Evolutionary conservation across 2,888 invertebrate species (phyloP), one percentile per base, ranked within the genome.

Genomic region (Therioaphis trifolii): DNA sequence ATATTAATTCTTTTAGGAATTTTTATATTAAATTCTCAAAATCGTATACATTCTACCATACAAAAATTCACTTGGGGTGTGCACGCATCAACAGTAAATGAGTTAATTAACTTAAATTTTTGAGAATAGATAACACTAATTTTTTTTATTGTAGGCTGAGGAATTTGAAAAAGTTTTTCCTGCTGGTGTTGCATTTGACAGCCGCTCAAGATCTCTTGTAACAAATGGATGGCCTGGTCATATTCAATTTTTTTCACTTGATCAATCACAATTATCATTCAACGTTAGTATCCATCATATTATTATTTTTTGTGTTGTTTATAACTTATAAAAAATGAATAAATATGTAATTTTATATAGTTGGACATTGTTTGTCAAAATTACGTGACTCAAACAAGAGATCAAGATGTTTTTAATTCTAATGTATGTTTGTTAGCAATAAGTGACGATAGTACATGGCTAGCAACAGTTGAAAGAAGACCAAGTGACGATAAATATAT

Each of bases 211-310:
- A 86, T 89, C 92, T 11, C 88, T 95, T 24, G 92, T 94, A 52
- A 89, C 93, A 85, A 95, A 94, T 88, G 94, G 94, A 49, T 90
- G 92, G 85, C 90, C 91, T 0, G 95, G 95, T 18, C 93, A 94
- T 86, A 89, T 95, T 69, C 95, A 95, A 88, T 94, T 94, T 89
- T 94, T 92, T 88, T 92, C 92, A 68, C 91, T 92, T 0, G 89
- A 90, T 74, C 91, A 91, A 5, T 92, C 92, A 87, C 91, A 90
- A 86, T 90, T 94, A 84, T 88, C 94, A 1, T 94, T 92, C 87
- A 93, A 93, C 89, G 94, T 94, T 89, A 91, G 92, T 89, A 72
- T 63, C 35, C 46, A 15, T 61, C 35, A 7, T 52, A 14, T 58
- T 55, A 24, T 80, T 49, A 2, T 15, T 63, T 3, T 5, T 35